Percentiles rank a stretch among this genome's conserved stretches.
Evolutionary conservation across 2,888 invertebrate genomes (phyloP).

Genomic region (Eupithecia tripunctaria): DNA sequence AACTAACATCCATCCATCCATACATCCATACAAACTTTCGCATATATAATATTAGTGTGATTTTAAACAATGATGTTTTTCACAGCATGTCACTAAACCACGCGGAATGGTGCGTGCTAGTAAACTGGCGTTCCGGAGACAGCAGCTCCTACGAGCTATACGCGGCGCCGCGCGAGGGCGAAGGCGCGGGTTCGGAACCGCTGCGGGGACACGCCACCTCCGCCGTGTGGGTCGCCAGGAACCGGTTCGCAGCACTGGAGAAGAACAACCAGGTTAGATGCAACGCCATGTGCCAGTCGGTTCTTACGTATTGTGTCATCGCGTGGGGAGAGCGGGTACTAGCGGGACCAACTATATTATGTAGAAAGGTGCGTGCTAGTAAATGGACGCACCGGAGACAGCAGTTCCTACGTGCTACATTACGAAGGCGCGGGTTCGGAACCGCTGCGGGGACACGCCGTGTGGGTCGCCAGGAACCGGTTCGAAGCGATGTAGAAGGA

Average conservation of each 20-base stretch:
- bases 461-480: constrained; percentile 96
- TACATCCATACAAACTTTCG: too few species aligned
- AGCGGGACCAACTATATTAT: neutral
- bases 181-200: constrained; percentile 83
- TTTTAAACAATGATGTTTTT: too few species aligned
- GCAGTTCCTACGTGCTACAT: constrained; percentile 96
- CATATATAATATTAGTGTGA: too few species aligned
- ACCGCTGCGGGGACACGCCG: constrained; percentile 90
- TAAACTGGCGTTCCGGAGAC: constrained; percentile 92
- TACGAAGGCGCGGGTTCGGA: constrained; percentile 87
- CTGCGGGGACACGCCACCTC: constrained; percentile 93
- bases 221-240: constrained; percentile 95
- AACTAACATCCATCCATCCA: too few species aligned
- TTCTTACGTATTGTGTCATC: neutral
- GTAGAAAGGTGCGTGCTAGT: constrained; percentile 96
- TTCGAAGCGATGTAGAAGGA: constrained; percentile 98
- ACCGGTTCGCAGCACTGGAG: constrained; percentile 98
- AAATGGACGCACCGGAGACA: constrained; percentile 92
- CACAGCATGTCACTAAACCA: constrained; percentile 97
- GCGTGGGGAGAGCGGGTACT: neutral
- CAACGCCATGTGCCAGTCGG: neutral
- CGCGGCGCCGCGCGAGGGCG: constrained; percentile 90
- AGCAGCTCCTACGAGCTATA: constrained; percentile 97
- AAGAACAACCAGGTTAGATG: constrained; percentile 90
- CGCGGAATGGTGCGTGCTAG: constrained; percentile 96